These are phyloP conservation scores for Eubasilissa splendida DNA, from an alignment of 2,888 invertebrate species.

Conservation along the genomic window DNA sequence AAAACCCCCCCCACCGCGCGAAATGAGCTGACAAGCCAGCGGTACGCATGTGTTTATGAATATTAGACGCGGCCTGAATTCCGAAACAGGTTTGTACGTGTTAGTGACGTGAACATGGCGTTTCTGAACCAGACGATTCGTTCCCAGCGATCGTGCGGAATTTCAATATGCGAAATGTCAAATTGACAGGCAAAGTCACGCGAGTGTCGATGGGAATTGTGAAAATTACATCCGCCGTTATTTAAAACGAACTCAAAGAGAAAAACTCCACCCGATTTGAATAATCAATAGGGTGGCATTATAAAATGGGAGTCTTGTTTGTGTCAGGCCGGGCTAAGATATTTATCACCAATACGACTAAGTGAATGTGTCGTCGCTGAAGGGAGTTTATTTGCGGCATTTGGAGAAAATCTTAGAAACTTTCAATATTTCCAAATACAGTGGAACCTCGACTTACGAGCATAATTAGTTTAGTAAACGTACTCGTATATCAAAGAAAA, in stretches of 20 bases:
- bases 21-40: conserved; percentile 33
- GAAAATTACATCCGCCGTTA: conserved; percentile 27
- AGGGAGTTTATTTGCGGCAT: too few relatives aligned
- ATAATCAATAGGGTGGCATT: too few relatives aligned
- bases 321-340: too few relatives aligned
- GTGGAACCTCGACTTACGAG: too few relatives aligned
- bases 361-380: too few relatives aligned
- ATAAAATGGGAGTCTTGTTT: too few relatives aligned
- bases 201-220: conserved; percentile 34
- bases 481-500: too few relatives aligned
- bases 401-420: too few relatives aligned
- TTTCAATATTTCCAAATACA: too few relatives aligned
- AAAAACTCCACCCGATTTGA: too few relatives aligned
- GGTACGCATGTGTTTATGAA: conserved; percentile 37
- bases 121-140: conserved; percentile 25
- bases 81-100: conserved; percentile 31
- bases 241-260: background rate
- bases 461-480: too few relatives aligned
- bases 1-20: conserved; percentile 18
- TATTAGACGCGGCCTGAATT: conserved; percentile 31
- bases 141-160: conserved; percentile 32
- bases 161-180: conserved; percentile 45
- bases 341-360: too few relatives aligned
- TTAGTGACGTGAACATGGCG: conserved; percentile 30
- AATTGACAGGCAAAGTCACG: conserved; percentile 39